A percentile compares a stretch with the other conserved stretches of the same genome.
phyloP scores from a whole-genome alignment of 1,140 invertebrate species.

The Centruroides vittatus region DNA sequence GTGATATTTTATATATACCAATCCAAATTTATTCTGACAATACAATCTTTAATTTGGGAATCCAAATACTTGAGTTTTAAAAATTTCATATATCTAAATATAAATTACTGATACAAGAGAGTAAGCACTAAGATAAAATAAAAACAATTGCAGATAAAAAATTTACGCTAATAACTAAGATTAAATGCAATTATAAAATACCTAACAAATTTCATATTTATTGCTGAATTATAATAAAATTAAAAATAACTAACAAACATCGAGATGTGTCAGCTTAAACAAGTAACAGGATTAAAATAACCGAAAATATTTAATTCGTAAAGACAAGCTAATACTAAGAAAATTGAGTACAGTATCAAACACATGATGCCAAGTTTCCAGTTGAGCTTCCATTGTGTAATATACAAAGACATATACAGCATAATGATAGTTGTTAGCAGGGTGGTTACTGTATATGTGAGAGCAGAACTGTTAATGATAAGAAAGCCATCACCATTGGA shows the following conservation, averaged over 20 bases:
- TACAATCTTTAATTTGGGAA: no score
- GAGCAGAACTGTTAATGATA: slow-evolving; percentile 16
- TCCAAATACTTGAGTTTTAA: no score
- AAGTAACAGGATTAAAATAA: slow-evolving; percentile 12
- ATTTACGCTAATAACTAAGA: no score
- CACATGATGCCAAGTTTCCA: slow-evolving; percentile 12
- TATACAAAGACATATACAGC: slow-evolving; percentile 12
- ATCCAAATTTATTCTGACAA: no score
- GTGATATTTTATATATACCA: no score
- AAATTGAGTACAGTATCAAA: slow-evolving; percentile 10
- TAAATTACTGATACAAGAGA: no score
- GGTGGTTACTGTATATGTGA: slow-evolving; percentile 18
- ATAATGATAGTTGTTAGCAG: slow-evolving; percentile 14
- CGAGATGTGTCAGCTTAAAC: slow-evolving; percentile 30
- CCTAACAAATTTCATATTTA: no score
- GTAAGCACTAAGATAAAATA: no score
- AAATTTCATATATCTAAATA: no score
- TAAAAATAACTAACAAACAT: not conserved
- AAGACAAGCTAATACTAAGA: slow-evolving; percentile 7
- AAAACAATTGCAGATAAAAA: no score
- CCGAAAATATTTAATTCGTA: slow-evolving; percentile 15
- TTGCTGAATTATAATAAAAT: no score
- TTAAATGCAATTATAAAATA: no score
- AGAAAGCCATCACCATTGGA: slow-evolving; percentile 3
- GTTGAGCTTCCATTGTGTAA: slow-evolving; percentile 15